A percentile compares a stretch with the other conserved stretches of the same genome.
Evolutionary conservation across 2,797 vertebrate genomes (phyloP).

Genomic region (Tinamus major): DNA sequence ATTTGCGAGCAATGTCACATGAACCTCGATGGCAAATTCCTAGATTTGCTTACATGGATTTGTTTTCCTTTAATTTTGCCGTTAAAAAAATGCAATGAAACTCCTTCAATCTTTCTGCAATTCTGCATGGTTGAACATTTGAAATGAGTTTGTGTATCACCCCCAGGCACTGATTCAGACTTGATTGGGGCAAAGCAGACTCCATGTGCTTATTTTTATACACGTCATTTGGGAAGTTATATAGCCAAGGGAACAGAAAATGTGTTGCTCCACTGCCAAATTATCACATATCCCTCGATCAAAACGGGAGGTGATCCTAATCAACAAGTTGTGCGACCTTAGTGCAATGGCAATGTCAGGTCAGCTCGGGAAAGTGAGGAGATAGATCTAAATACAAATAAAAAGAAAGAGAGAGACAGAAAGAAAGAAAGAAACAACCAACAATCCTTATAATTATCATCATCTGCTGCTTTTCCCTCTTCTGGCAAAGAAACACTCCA

Average conservation of each 20-base stretch:
- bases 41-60: slow-evolving; percentile 58
- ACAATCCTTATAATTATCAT: slow-evolving; percentile 99
- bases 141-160: slow-evolving; percentile 93
- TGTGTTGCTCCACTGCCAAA: slow-evolving; percentile 79
- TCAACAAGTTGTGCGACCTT: slow-evolving; percentile 93
- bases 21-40: slow-evolving; percentile 54
- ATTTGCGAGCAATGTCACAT: slow-evolving; percentile 20
- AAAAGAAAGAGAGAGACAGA: slow-evolving; percentile 75
- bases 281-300: slow-evolving; percentile 81
- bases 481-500: slow-evolving; percentile 99
- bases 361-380: slow-evolving; percentile 78
- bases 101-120: slow-evolving; percentile 83
- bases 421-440: slow-evolving; percentile 86
- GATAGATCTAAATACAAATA: slow-evolving; percentile 76
- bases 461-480: slow-evolving; percentile 96
- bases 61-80: slow-evolving; percentile 76
- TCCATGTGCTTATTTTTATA: slow-evolving; percentile 93
- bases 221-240: slow-evolving; percentile 90
- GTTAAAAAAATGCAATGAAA: slow-evolving; percentile 70
- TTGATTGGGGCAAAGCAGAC: slow-evolving; percentile 93
- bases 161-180: slow-evolving; percentile 92
- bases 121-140: slow-evolving; percentile 93
- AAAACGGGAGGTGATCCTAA: slow-evolving; percentile 82
- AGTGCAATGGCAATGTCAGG: slow-evolving; percentile 77
- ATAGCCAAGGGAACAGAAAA: slow-evolving; percentile 86